These are phyloP conservation scores for Tridacna crocea DNA, from an alignment of 2,888 invertebrate genomes.

Conservation along the genomic window DNA sequence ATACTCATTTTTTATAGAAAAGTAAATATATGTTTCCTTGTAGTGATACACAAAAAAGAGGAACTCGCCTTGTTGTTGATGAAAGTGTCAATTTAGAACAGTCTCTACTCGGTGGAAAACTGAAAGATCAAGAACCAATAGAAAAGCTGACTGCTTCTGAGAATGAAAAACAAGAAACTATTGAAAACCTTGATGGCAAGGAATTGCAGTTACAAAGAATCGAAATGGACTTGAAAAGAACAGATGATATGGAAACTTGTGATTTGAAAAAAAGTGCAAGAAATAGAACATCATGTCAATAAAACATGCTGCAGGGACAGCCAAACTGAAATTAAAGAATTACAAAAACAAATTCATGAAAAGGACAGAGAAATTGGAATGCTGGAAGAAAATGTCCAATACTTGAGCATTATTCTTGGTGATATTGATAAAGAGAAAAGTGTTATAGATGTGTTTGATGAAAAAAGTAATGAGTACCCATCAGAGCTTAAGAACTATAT, in stretches of 20 bases:
- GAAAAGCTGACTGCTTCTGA: constrained; percentile 27
- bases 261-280: constrained; percentile 20
- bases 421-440: constrained; percentile 31
- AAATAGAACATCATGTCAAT: constrained; percentile 32
- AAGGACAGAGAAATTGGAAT: constrained; percentile 25
- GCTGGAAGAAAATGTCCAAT: constrained; percentile 24
- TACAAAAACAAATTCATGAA: constrained; percentile 8
- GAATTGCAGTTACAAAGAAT: constrained; percentile 9
- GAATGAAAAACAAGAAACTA: constrained; percentile 3
- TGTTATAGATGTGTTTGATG: constrained; percentile 34
- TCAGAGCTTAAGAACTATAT: constrained; percentile 36
- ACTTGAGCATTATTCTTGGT: constrained; percentile 19
- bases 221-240: constrained; percentile 32
- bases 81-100: constrained; percentile 15
- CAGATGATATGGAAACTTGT: constrained; percentile 31
- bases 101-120: constrained; percentile 22
- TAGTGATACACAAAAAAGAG: constrained; percentile 24
- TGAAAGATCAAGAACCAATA: constrained; percentile 22
- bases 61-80: constrained; percentile 9
- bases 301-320: constrained; percentile 16
- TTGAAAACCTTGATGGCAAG: not conserved
- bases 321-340: constrained; percentile 13
- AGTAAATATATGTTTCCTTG: constrained; percentile 17
- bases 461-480: constrained; percentile 31
- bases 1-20: not conserved